Conservation (phyloP, 2,113 vertebrate species). For the Malurus cyaneus region DNA sequence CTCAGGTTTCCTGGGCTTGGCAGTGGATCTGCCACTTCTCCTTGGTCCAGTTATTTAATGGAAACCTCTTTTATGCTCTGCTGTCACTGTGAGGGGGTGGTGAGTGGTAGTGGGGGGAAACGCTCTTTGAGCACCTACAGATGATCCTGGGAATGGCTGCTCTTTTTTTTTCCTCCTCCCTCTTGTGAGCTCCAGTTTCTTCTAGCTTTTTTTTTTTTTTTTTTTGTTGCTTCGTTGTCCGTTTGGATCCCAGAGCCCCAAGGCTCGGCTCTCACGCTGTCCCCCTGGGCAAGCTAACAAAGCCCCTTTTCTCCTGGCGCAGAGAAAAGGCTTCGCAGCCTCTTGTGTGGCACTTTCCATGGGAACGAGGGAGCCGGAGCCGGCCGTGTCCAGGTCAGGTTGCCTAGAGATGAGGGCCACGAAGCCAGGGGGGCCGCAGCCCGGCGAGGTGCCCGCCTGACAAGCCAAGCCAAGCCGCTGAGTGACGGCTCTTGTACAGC, state of each 20-base stretch:
- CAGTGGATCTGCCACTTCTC: neutral
- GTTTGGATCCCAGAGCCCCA: conserved; percentile 85
- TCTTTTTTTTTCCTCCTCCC: neutral
- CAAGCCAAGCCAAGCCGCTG: conserved; percentile 57
- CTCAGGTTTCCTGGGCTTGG: neutral
- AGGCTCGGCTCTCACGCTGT: conserved; percentile 83
- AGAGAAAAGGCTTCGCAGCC: conserved; percentile 86
- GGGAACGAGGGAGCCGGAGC: conserved; percentile 82
- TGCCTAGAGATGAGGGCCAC: conserved; percentile 79
- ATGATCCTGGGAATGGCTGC: conserved; percentile 70
- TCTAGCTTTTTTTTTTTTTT: neutral
- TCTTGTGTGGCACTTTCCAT: conserved; percentile 86
- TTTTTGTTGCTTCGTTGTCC: conserved; percentile 72
- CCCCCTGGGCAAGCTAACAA: conserved; percentile 94
- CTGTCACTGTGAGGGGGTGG: neutral
- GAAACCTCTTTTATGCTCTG: conserved; percentile 27
- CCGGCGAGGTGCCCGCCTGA: conserved; percentile 43
- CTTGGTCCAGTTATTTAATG: neutral
- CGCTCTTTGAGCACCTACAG: conserved; percentile 61
- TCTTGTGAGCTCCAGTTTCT: conserved; percentile 61
- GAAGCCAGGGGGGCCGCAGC: conserved; percentile 49
- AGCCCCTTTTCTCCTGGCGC: conserved; percentile 89
- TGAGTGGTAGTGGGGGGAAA: neutral
- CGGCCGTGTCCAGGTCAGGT: conserved; percentile 82
- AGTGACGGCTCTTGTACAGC: conserved; percentile 67